Base-by-base conservation (phyloP, 2,888 invertebrate species). In the Acrobasis suavella region DNA sequence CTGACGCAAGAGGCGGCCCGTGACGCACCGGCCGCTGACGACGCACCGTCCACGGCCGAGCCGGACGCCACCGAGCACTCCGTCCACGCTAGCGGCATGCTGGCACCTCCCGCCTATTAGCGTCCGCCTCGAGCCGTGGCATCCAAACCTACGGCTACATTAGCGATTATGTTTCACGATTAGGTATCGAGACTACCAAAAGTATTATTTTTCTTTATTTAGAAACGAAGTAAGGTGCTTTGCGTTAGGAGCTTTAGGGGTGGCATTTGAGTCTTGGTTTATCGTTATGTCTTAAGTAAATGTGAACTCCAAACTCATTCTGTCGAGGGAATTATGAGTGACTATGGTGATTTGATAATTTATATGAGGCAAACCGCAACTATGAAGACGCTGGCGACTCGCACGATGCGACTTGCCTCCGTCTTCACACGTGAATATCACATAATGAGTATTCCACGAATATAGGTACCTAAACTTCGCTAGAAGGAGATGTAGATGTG, bases 41-140 rank as follows among this genome's bases (percentile, higher is more conserved):
- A 93, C 49, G 88, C 88, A 64, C 89, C 89, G 62, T 93, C 94
- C 70, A 94, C 94, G 71, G 92, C 93, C 80, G 93, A 94, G 89
- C 94, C 94, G 77, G 94, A 94, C 77, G 93, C 92, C 77, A 93
- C 93, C 71, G 92, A 92, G 78, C 92, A 88, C 66, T 89, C 87
- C 83, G 90, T 92, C 90, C 92, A 92, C 81, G 91, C 90, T 82
- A 91, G 92, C 84, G 92, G 92, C 76, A 92, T 93, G 90, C 88
- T 93, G 85, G 92, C 91, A 50, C 91, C 93, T 62, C 92, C 93
- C 80, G 85, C 87, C 78, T 90, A 91, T 76, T 93, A 91, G 85
- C 78, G 79, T 78, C 81, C 81, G 84, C 73, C 81, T 81, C 77
- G 56, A 14, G 14, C 56, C n/a, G 56, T 42, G 56, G 22, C 14